A percentile compares a stretch with the other conserved stretches of the same genome.
Evolutionary conservation across 2,888 invertebrate species (phyloP).

Genomic region (Rhamphomyia laevipes): DNA sequence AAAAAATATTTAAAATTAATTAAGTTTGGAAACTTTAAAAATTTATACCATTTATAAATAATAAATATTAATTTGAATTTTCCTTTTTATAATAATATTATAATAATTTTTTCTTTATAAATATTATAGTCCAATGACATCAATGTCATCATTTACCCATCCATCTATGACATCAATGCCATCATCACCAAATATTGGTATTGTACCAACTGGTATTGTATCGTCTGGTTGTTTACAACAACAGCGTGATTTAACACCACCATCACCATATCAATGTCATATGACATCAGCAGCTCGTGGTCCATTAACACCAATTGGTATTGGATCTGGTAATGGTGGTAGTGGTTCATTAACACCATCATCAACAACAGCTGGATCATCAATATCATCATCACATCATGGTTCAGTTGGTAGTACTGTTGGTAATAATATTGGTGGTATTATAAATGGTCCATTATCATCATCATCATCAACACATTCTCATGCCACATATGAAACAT

Average conservation of each 20-base stretch:
- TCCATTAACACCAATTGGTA: conserved; percentile 7
- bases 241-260: conserved; percentile 32
- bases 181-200: conserved; percentile 22
- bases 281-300: conserved; percentile 23
- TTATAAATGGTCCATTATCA: conserved; percentile 1
- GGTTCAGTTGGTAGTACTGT: not conserved
- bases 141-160: conserved; percentile 34
- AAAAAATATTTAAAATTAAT: no score
- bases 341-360: conserved; percentile 10
- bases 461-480: conserved; percentile 18
- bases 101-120: conserved; percentile 4
- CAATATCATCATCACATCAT: not conserved
- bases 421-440: not conserved
- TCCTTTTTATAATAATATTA: no score
- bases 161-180: conserved; percentile 28
- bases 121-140: conserved; percentile 28
- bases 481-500: conserved; percentile 41
- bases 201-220: conserved; percentile 14
- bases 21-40: no score
- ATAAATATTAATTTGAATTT: no score
- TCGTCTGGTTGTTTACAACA: conserved; percentile 21
- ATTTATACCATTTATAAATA: no score
- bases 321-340: not conserved
- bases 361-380: conserved; percentile 7
- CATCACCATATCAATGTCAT: conserved; percentile 35